Evolutionary conservation across 2,113 vertebrate species (phyloP).

Genomic region (Anguilla japonica): DNA sequence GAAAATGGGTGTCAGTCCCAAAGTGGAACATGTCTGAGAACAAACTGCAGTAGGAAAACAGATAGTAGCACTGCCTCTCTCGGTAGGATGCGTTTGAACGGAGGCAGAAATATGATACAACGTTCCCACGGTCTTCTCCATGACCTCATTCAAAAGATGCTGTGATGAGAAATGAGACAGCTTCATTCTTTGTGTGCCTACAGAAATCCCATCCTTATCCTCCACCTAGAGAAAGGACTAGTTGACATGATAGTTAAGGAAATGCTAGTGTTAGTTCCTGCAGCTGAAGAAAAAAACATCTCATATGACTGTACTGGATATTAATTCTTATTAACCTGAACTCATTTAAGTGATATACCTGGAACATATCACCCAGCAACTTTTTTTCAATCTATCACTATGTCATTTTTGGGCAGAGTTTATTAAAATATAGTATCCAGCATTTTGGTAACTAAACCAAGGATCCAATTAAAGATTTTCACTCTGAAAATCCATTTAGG

Average conservation of each 20-base stretch:
- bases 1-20: background rate
- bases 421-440: background rate
- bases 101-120: background rate
- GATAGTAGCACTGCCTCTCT: background rate
- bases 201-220: too few species aligned
- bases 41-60: background rate
- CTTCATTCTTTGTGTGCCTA: too few species aligned
- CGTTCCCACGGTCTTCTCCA: background rate
- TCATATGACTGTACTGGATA: too few species aligned
- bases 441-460: background rate
- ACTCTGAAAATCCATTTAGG: background rate
- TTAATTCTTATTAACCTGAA: too few species aligned
- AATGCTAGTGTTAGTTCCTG: too few species aligned
- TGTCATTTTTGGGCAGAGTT: background rate
- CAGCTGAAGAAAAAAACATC: too few species aligned
- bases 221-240: too few species aligned
- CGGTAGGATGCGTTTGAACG: background rate
- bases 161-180: conserved; percentile 5
- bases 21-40: background rate
- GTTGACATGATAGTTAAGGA: too few species aligned
- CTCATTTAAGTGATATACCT: too few species aligned
- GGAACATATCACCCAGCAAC: too few species aligned
- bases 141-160: background rate
- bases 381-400: too few species aligned
- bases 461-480: background rate